phyloP scores from a whole-genome alignment of 2,113 vertebrate genomes.

The Parus major region DNA sequence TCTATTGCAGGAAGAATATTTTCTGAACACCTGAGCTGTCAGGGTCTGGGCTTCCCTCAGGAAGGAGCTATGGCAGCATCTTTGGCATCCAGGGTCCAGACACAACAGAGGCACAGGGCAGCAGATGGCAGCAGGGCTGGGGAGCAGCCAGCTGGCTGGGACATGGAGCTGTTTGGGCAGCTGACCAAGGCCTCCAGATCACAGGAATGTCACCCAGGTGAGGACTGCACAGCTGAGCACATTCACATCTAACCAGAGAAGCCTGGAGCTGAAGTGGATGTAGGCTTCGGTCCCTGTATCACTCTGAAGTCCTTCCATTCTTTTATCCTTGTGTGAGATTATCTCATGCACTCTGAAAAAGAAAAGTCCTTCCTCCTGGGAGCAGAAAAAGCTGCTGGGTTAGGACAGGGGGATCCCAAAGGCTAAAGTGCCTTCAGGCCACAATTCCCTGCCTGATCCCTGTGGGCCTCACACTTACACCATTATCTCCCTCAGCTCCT shows the following conservation, averaged over 20 bases:
- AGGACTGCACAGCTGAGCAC: background rate
- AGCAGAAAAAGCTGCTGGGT: background rate
- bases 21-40: background rate
- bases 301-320: background rate
- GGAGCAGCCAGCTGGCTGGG: slow-evolving; percentile 46
- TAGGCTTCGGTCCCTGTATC: background rate
- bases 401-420: background rate
- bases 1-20: background rate
- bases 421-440: background rate
- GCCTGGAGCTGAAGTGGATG: background rate
- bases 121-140: slow-evolving; percentile 56
- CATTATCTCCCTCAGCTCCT: background rate
- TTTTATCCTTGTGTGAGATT: background rate
- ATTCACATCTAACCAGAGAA: background rate
- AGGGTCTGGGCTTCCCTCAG: slow-evolving; percentile 22
- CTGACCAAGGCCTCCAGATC: slow-evolving; percentile 26
- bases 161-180: slow-evolving; percentile 11
- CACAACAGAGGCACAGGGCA: background rate
- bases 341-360: background rate
- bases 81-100: background rate
- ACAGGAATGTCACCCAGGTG: slow-evolving; percentile 1
- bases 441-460: background rate
- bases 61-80: background rate
- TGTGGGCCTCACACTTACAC: background rate
- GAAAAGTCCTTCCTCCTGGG: background rate